These are phyloP conservation scores for Achatina immaculata DNA, from an alignment of 1,140 invertebrate genomes.

Conservation along the genomic window DNA sequence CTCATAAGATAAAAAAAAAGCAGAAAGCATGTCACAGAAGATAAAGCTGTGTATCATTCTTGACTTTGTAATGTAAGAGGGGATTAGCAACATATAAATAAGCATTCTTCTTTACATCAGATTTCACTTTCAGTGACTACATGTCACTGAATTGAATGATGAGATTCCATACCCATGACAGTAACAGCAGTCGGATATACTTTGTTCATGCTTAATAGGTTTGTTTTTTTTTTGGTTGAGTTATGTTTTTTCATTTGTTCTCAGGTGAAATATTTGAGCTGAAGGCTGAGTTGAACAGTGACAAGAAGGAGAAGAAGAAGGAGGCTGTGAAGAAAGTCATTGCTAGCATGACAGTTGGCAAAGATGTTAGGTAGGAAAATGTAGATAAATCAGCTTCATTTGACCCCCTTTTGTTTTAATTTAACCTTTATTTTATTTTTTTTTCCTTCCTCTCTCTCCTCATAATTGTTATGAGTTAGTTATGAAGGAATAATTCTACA, in stretches of 20 bases:
- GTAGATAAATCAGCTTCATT: neutral
- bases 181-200: too few relatives aligned
- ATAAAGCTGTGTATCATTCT: too few relatives aligned
- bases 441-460: neutral
- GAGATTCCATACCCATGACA: too few relatives aligned
- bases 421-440: neutral
- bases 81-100: too few relatives aligned
- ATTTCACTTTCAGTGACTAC: too few relatives aligned
- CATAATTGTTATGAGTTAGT: too few relatives aligned
- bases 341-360: constrained; percentile 99
- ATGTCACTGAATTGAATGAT: too few relatives aligned
- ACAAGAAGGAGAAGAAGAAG: constrained; percentile 99
- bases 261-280: constrained; percentile 78
- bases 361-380: constrained; percentile 75
- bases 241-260: neutral
- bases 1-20: too few relatives aligned
- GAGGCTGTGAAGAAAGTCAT: constrained; percentile 99
- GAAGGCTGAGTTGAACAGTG: constrained; percentile 98
- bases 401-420: neutral
- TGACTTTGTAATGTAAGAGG: too few relatives aligned
- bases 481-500: too few relatives aligned
- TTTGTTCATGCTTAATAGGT: neutral
- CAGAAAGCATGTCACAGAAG: too few relatives aligned
- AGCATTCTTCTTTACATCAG: too few relatives aligned
- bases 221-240: constrained; percentile 4